Evolutionary conservation across 2,113 vertebrate genomes (phyloP).

Genomic region (Nesoenas mayeri): DNA sequence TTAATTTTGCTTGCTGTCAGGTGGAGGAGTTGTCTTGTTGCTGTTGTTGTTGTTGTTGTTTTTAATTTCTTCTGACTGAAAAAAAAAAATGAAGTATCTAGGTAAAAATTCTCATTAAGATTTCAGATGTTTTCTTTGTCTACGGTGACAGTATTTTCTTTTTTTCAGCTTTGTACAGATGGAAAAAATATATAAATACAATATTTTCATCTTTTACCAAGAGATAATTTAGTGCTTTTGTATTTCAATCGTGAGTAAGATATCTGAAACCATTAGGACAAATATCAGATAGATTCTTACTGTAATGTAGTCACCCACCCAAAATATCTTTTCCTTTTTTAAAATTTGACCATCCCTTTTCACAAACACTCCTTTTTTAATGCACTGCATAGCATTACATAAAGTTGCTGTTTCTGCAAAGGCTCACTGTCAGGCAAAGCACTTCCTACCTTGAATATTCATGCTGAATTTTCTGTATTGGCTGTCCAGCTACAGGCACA

Average conservation of each 20-base stretch:
- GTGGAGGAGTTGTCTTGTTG: no score
- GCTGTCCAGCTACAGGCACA: background rate
- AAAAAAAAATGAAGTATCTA: background rate
- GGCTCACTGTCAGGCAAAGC: background rate
- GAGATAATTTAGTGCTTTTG: background rate
- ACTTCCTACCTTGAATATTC: background rate
- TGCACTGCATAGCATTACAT: background rate
- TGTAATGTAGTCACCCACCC: background rate
- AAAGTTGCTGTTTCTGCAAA: background rate
- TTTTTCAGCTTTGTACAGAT: background rate
- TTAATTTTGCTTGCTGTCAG: no score
- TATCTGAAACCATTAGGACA: background rate
- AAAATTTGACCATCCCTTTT: background rate
- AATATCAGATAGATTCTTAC: background rate
- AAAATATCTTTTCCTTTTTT: background rate
- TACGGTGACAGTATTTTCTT: background rate
- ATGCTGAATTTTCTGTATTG: background rate
- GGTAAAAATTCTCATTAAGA: background rate
- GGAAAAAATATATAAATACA: background rate
- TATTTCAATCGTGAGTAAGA: background rate
- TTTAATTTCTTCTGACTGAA: background rate
- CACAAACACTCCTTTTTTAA: background rate
- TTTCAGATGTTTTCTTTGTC: background rate
- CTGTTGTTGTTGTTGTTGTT: no score
- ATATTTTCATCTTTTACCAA: background rate